Conservation (phyloP, 2,113 vertebrate species). For the Sminthopsis crassicaudata region DNA sequence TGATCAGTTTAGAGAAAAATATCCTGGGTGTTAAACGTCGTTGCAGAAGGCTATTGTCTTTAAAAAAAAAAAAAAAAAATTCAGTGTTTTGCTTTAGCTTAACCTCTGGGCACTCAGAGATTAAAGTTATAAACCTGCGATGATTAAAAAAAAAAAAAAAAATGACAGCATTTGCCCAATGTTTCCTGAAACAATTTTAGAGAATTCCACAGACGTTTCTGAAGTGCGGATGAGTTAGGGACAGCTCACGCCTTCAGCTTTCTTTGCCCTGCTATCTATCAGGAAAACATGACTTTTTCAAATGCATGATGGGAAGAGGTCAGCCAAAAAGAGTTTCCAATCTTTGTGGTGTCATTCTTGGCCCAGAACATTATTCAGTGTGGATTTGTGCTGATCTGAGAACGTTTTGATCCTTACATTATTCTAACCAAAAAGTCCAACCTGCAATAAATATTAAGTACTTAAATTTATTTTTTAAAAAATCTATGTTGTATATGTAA, state of each 20-base stretch:
- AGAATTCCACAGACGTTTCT: conserved; percentile 59
- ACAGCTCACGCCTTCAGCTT: background rate
- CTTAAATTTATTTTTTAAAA: conserved; percentile 17
- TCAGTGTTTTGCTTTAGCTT: conserved; percentile 23
- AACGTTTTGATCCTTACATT: background rate
- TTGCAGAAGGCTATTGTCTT: conserved; percentile 29
- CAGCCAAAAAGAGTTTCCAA: conserved; percentile 2
- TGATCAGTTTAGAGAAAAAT: conserved; percentile 21
- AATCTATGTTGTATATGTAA: conserved; percentile 26
- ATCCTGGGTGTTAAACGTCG: conserved; percentile 30
- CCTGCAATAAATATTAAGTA: conserved; percentile 30
- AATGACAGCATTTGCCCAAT: conserved; percentile 77
- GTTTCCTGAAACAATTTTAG: conserved; percentile 66
- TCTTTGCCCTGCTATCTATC: conserved; percentile 38
- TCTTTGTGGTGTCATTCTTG: background rate
- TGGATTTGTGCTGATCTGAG: background rate
- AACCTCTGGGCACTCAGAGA: conserved; percentile 75
- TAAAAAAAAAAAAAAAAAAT: too few species aligned
- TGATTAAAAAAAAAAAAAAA: conserved; percentile 58
- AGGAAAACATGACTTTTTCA: conserved; percentile 58
- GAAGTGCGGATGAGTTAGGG: conserved; percentile 43
- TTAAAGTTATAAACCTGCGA: conserved; percentile 75
- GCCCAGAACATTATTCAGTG: background rate
- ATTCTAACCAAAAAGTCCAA: conserved; percentile 38
- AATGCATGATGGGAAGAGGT: conserved; percentile 34